Conservation (phyloP, 2,113 vertebrate species). For the Campylorhamphus procurvoides region DNA sequence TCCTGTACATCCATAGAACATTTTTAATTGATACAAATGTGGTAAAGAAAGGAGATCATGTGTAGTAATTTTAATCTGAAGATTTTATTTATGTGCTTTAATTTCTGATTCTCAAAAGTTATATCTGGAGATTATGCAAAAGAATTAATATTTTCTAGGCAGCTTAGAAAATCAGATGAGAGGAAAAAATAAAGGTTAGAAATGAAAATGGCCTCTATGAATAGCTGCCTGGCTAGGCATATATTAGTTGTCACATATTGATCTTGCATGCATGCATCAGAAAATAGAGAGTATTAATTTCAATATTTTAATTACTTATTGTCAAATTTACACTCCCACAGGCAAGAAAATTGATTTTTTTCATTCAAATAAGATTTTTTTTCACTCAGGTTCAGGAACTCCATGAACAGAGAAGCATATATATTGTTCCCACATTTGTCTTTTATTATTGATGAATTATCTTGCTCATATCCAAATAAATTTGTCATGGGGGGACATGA, state of each 20-base stretch:
- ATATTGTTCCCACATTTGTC: not conserved
- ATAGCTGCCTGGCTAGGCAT: not conserved
- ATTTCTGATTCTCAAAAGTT: not conserved
- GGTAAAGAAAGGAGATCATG: not conserved
- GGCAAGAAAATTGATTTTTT: not conserved
- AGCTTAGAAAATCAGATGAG: not conserved
- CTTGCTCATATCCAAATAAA: not conserved
- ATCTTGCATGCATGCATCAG: not conserved
- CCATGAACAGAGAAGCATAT: not conserved
- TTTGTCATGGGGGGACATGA: not conserved
- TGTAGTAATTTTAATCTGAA: not conserved
- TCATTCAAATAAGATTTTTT: not conserved
- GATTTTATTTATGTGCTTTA: not conserved
- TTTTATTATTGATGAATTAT: not conserved
- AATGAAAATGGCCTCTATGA: not conserved
- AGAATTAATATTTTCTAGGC: not conserved
- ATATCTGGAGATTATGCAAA: not conserved
- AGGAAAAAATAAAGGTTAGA: not conserved
- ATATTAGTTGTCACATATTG: not conserved
- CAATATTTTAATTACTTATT: not conserved
- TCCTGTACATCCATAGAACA: not conserved
- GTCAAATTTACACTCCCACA: not conserved
- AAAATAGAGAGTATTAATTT: not conserved
- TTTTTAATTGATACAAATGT: not conserved
- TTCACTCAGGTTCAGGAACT: not conserved